phyloP scores from a whole-genome alignment of 1,140 invertebrate species.

The Bombus picipes region DNA sequence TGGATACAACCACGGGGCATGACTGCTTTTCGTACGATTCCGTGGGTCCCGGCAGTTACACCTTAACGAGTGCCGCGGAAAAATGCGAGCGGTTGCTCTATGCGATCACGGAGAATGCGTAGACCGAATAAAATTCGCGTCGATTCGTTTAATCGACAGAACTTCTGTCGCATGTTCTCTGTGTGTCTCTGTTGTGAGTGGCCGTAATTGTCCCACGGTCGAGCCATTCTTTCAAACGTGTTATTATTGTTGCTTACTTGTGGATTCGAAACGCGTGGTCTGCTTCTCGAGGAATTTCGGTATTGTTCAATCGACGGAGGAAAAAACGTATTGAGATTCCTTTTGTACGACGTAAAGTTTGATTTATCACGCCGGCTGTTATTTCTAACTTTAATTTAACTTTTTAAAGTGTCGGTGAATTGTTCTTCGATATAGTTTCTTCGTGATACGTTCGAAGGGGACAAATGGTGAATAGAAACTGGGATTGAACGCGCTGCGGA shows the following conservation, averaged over 20 bases:
- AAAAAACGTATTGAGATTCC: not conserved
- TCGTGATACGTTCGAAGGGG: not conserved
- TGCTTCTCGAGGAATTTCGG: conserved; percentile 20
- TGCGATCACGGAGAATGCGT: not conserved
- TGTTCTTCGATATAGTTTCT: not conserved
- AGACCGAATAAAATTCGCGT: conserved; percentile 4
- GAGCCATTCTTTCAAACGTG: conserved; percentile 13
- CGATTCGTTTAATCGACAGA: conserved; percentile 4
- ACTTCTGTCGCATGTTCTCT: not conserved
- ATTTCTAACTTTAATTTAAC: not conserved
- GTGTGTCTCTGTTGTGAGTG: not conserved
- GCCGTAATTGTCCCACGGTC: conserved; percentile 26
- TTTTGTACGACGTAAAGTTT: not conserved
- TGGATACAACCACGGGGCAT: conserved; percentile 52
- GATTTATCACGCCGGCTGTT: not conserved
- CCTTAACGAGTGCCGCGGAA: conserved; percentile 55
- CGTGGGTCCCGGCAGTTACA: conserved; percentile 20
- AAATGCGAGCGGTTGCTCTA: conserved; percentile 29
- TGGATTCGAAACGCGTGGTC: not conserved
- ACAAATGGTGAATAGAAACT: not conserved
- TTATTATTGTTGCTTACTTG: conserved; percentile 16
- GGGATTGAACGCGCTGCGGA: not conserved
- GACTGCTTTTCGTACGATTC: conserved; percentile 62
- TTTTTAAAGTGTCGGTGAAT: too few relatives aligned
- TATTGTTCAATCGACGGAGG: not conserved